Percentiles rank a stretch among this genome's conserved stretches.
Evolutionary conservation across 1,140 invertebrate species (phyloP).

Genomic region (Papilio xuthus): DNA sequence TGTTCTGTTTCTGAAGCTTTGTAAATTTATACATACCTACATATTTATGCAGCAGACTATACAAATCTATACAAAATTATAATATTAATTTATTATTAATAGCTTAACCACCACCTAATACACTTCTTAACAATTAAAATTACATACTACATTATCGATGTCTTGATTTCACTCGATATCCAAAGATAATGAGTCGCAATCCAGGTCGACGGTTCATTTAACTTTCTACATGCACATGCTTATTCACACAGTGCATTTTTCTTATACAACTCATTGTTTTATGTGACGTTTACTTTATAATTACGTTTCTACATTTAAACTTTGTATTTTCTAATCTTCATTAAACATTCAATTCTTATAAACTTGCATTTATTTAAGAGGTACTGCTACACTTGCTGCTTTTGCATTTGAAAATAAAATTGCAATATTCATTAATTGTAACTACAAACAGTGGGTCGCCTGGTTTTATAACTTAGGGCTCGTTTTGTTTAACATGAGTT

Average conservation of each 20-base stretch:
- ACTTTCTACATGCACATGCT: constrained; percentile 40
- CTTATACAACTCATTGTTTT: constrained; percentile 34
- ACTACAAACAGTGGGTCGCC: neutral
- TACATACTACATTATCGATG: constrained; percentile 38
- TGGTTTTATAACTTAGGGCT: neutral
- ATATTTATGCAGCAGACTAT: no score
- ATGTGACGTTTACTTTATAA: constrained; percentile 23
- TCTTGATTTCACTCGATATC: constrained; percentile 54
- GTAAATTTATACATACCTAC: no score
- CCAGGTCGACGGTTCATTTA: constrained; percentile 62
- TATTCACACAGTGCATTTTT: constrained; percentile 36
- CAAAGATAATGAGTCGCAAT: constrained; percentile 58
- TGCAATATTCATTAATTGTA: neutral
- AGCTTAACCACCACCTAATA: neutral
- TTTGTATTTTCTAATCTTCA: constrained; percentile 12
- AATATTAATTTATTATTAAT: neutral
- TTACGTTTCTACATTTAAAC: constrained; percentile 2
- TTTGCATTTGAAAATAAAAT: neutral
- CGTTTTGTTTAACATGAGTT: neutral
- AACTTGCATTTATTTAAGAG: neutral
- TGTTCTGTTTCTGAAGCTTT: no score
- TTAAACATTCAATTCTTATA: constrained; percentile 16
- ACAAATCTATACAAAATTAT: no score
- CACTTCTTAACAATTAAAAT: neutral
- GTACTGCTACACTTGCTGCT: neutral